Evolutionary conservation across 2,888 invertebrate genomes (phyloP).

Genomic region (Cephus pygmeus): DNA sequence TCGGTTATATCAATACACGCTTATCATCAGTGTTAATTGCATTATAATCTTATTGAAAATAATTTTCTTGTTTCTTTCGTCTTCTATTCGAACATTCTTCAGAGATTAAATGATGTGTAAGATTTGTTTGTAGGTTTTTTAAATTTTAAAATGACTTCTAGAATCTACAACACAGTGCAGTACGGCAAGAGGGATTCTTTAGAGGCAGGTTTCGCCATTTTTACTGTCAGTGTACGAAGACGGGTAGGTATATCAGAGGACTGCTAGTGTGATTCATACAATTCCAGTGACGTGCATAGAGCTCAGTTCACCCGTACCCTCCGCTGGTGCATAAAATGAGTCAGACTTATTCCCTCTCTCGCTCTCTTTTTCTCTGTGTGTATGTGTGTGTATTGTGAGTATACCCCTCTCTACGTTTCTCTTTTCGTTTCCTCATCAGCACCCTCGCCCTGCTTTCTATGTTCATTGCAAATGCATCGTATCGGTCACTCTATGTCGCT

Average conservation of each 20-base stretch:
- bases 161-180: conserved; percentile 26
- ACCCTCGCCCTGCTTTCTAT: background rate
- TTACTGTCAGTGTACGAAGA: conserved; percentile 23
- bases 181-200: conserved; percentile 30
- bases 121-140: background rate
- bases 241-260: conserved; percentile 8
- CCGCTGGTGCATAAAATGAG: conserved; percentile 17
- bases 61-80: conserved; percentile 8
- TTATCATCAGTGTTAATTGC: background rate
- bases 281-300: conserved; percentile 32
- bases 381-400: background rate
- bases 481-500: conserved; percentile 3
- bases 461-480: conserved; percentile 1
- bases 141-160: background rate
- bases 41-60: background rate
- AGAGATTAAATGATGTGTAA: background rate
- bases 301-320: conserved; percentile 23
- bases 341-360: conserved; percentile 19
- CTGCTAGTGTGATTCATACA: conserved; percentile 33
- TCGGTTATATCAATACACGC: background rate
- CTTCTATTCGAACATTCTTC: background rate
- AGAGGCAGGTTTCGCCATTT: conserved; percentile 31
- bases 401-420: conserved; percentile 4
- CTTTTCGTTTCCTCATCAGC: background rate
- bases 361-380: conserved; percentile 3